Evolutionary conservation across 2,888 invertebrate genomes (phyloP).

Genomic region (Catonia carolina): DNA sequence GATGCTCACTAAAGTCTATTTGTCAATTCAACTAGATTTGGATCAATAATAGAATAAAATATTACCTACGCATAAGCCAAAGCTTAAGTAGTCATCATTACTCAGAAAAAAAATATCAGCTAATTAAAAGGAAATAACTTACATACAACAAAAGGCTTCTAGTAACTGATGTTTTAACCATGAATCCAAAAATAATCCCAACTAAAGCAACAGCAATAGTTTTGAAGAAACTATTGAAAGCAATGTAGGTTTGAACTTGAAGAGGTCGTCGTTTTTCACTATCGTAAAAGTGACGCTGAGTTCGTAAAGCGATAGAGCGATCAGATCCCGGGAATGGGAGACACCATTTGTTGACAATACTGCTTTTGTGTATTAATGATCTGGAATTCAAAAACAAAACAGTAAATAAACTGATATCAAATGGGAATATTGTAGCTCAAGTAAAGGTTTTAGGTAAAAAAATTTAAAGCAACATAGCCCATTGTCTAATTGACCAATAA

Average conservation of each 20-base stretch:
- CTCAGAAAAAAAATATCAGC: no score
- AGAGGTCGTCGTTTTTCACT: slow-evolving; percentile 62
- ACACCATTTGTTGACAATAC: slow-evolving; percentile 50
- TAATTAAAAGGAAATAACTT: no score
- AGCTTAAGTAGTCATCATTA: no score
- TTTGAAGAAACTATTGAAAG: slow-evolving; percentile 44
- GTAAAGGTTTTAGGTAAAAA: no score
- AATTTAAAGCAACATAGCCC: neutral
- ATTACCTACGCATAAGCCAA: no score
- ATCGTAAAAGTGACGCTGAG: slow-evolving; percentile 69
- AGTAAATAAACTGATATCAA: neutral
- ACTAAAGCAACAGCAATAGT: slow-evolving; percentile 49
- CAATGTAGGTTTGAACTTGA: slow-evolving; percentile 71
- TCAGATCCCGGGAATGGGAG: slow-evolving; percentile 79
- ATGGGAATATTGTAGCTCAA: neutral
- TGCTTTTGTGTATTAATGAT: slow-evolving; percentile 47
- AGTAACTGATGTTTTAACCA: slow-evolving; percentile 57
- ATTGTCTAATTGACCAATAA: neutral
- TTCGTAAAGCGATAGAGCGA: slow-evolving; percentile 69
- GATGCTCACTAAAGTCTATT: no score
- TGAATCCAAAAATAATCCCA: slow-evolving; percentile 53
- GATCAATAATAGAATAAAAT: no score
- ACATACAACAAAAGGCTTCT: slow-evolving; percentile 58
- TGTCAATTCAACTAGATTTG: no score
- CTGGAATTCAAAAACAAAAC: slow-evolving; percentile 40